Evolutionary conservation across 2,888 invertebrate genomes (phyloP).

Genomic region (Galeopsomyia nigrocyanea): DNA sequence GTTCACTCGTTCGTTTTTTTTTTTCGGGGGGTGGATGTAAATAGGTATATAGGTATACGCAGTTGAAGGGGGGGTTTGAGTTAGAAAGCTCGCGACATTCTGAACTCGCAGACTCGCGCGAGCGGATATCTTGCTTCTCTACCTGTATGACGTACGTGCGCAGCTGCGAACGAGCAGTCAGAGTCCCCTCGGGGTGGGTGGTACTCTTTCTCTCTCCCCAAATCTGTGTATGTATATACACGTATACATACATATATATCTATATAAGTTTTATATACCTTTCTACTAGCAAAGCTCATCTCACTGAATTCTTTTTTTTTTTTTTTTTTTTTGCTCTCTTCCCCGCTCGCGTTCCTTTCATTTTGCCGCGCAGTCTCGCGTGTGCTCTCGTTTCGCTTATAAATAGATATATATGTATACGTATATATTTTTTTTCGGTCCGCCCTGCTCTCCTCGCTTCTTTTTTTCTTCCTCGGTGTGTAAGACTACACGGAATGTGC

Average conservation of each 20-base stretch:
- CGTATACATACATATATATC: too few relatives aligned
- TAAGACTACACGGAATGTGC: too few relatives aligned
- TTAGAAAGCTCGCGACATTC: constrained; percentile 16
- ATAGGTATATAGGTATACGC: constrained; percentile 12
- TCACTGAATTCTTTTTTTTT: neutral
- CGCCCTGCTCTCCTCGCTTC: too few relatives aligned
- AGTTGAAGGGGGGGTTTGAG: too few relatives aligned
- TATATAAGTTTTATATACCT: too few relatives aligned
- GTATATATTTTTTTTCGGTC: neutral
- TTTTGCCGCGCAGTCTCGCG: constrained; percentile 1
- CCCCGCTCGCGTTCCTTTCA: neutral
- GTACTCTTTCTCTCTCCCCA: constrained; percentile 7
- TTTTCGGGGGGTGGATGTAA: neutral
- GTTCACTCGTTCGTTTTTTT: neutral
- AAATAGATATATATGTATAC: neutral
- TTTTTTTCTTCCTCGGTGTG: too few relatives aligned
- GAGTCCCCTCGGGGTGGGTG: neutral
- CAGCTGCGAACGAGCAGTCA: constrained; percentile 20
- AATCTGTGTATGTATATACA: neutral
- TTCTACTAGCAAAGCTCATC: too few relatives aligned
- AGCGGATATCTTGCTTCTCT: too few relatives aligned
- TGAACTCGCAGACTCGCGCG: too few relatives aligned
- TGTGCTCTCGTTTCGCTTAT: neutral
- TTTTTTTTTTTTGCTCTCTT: neutral
- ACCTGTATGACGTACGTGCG: neutral